phyloP scores from a whole-genome alignment of 37 sponge, comb jelly and placozoan genomes.

The Diacarnus erythraeanus region DNA sequence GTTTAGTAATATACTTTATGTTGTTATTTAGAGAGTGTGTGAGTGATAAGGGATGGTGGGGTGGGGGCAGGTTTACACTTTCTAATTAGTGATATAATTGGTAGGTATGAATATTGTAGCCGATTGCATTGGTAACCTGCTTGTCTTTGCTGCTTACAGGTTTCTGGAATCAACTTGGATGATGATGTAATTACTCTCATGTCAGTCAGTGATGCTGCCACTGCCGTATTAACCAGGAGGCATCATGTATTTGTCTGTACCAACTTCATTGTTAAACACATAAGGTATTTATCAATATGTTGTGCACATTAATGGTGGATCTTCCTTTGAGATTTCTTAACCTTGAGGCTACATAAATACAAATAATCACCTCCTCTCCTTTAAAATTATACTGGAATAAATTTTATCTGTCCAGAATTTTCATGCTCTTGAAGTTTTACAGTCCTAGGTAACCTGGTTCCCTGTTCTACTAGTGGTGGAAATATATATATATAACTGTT shows the following conservation, averaged over 20 bases:
- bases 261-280: slow-evolving; percentile 47
- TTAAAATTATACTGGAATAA: too few relatives aligned
- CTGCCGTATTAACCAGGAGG: slow-evolving; percentile 57
- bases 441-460: too few relatives aligned
- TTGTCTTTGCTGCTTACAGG: slow-evolving; percentile 24
- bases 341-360: too few relatives aligned
- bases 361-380: too few relatives aligned
- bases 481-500: too few relatives aligned
- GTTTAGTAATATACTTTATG: too few relatives aligned
- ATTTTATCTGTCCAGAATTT: too few relatives aligned
- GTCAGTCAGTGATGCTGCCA: slow-evolving; percentile 80
- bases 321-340: background rate
- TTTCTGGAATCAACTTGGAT: slow-evolving; percentile 55
- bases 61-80: too few relatives aligned
- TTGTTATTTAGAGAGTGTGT: background rate
- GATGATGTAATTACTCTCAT: slow-evolving; percentile 49
- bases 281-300: slow-evolving; percentile 19
- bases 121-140: background rate
- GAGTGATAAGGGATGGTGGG: background rate
- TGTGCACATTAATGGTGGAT: background rate
- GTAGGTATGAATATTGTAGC: background rate
- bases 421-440: too few relatives aligned
- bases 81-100: too few relatives aligned
- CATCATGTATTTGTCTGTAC: slow-evolving; percentile 61
- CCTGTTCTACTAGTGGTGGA: too few relatives aligned